Base-by-base conservation (phyloP, 2,113 vertebrate genomes). In the Plectropomus leopardus region DNA sequence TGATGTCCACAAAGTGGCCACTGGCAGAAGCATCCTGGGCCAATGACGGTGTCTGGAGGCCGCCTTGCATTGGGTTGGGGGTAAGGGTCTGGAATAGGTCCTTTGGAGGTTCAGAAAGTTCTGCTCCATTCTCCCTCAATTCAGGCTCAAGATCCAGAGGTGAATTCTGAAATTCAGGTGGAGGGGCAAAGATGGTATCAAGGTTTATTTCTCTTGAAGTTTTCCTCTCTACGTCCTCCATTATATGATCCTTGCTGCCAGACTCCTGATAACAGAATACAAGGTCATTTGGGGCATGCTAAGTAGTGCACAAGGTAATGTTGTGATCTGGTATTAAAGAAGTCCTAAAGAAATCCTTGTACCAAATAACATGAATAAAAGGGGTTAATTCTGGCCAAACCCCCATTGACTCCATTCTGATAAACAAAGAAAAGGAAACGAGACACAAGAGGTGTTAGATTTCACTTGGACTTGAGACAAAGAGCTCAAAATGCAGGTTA, bases 201-300 rank as follows among this genome's bases (percentile, higher is more conserved):
- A 16, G 2, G 14, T 51, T 45, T 1, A 5, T 0, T 11, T 53
- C 19, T 10, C 30, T 50, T 19, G 48, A 54, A 4, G 63, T 4
- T 53, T 30, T n/a, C 1, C 1, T 8, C 13, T 8, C n/a, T 1
- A 0, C 1, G 0, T 63, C 61, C 17, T 82, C 65, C 3, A 0
- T 24, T 13, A 4, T 0, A 0, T 21, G 7, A 23, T 15, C 28
- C 24, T 75, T 58, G 44, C 53, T 74, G 15, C 15, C 17, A 0
- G 72, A 83, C 42, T 88, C 88, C 93, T 94, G 53, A 19, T 2
- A 17, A 30, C 1, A 82, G 11, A 76, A 76, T 30, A 79, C 4
- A 74, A 32, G 2, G 15, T 48, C 2, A 55, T 26, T 23, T 53
- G 32, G 17, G 1, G 64, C 1, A 1, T 3, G 16, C 30, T 69